Conservation (phyloP, 2,888 invertebrate genomes). For the Chymomyza amoena region DNA sequence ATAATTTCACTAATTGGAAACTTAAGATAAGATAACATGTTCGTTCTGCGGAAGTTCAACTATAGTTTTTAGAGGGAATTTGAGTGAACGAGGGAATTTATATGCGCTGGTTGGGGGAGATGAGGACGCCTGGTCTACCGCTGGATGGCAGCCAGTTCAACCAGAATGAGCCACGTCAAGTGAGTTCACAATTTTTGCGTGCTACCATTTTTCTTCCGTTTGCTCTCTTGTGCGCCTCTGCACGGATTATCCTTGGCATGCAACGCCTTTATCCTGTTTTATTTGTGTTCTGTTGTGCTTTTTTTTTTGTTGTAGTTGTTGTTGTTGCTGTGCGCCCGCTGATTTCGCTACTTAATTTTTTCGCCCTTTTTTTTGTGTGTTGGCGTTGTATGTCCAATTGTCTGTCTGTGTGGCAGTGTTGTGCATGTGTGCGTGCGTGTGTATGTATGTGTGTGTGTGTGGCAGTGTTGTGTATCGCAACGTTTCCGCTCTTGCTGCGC, state of each 20-base stretch:
- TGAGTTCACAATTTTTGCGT: constrained; percentile 74
- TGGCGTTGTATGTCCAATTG: constrained; percentile 14
- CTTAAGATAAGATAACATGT: not conserved
- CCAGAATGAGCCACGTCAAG: constrained; percentile 72
- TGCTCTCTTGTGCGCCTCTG: constrained; percentile 9
- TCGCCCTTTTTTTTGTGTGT: constrained; percentile 35
- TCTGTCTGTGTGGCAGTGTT: constrained; percentile 16
- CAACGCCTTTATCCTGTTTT: constrained; percentile 74
- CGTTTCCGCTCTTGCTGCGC: constrained; percentile 59
- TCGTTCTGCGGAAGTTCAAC: constrained; percentile 25
- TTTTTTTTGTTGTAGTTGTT: constrained; percentile 13
- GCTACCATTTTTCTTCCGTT: constrained; percentile 67
- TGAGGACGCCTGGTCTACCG: not conserved
- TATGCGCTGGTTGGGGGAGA: not conserved
- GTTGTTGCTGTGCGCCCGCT: constrained; percentile 56
- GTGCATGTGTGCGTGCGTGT: not conserved
- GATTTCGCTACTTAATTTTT: constrained; percentile 71
- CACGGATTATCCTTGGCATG: constrained; percentile 69
- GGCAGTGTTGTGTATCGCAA: constrained; percentile 29
- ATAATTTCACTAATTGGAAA: not conserved
- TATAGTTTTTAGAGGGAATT: constrained; percentile 24
- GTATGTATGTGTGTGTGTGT: not conserved
- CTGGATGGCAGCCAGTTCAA: constrained; percentile 42
- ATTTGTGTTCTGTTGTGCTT: constrained; percentile 52
- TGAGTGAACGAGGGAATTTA: constrained; percentile 5